phyloP scores from a whole-genome alignment of 2,797 vertebrate genomes.

The Mallotus villosus region DNA sequence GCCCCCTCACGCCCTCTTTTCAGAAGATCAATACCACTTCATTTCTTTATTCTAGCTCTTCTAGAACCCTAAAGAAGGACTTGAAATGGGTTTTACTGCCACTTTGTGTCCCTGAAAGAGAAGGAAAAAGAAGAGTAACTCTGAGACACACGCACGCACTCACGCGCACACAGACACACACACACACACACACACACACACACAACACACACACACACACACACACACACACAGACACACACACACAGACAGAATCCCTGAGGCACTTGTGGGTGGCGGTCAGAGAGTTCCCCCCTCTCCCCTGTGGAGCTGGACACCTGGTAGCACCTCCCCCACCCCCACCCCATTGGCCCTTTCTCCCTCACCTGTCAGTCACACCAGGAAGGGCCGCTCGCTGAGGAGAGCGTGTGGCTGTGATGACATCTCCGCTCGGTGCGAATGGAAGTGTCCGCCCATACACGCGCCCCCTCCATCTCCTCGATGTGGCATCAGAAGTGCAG shows the following conservation, averaged over 20 bases:
- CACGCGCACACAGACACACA: not conserved
- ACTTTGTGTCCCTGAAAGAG: not conserved
- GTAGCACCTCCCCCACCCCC: not conserved
- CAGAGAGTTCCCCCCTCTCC: not conserved
- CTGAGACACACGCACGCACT: not conserved
- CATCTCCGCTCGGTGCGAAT: not conserved
- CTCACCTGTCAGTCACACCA: not conserved
- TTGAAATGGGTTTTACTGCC: not conserved
- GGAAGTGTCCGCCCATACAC: not conserved
- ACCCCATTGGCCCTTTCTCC: not conserved
- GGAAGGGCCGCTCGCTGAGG: not conserved
- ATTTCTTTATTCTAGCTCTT: not conserved
- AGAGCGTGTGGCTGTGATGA: not conserved
- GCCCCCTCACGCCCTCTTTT: not conserved
- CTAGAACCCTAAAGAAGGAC: not conserved
- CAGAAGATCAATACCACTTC: slow-evolving; percentile 1
- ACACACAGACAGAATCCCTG: not conserved
- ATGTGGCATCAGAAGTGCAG: too few species aligned
- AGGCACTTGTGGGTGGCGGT: not conserved
- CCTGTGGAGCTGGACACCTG: not conserved
- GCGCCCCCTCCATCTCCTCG: too few species aligned
- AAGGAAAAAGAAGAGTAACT: not conserved
- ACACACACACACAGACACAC: not conserved
- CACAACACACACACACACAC: too few species aligned
- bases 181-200: not conserved